These are phyloP conservation scores for Pipistrellus kuhlii DNA, from an alignment of 2,797 vertebrate species.

Conservation along the genomic window DNA sequence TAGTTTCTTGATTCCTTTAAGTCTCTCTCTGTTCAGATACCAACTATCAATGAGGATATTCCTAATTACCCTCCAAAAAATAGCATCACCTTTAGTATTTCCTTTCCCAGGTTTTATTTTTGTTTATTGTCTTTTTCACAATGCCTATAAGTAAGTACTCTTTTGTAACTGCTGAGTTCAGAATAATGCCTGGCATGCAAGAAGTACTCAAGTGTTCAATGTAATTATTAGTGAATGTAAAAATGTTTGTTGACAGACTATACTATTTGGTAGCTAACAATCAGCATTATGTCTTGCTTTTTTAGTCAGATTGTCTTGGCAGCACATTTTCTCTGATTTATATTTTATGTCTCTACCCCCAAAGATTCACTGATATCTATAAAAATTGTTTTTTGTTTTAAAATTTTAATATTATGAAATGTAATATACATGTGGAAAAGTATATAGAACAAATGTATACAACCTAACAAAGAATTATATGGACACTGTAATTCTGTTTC, in stretches of 20 bases:
- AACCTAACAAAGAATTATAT: slow-evolving; percentile 7
- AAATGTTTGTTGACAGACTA: background rate
- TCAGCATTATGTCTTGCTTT: background rate
- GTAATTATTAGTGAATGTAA: background rate
- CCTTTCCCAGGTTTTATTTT: slow-evolving; percentile 18
- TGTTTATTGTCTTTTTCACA: slow-evolving; percentile 16
- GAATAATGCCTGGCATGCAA: background rate
- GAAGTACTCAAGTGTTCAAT: background rate
- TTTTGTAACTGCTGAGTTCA: background rate
- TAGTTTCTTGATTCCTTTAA: slow-evolving; percentile 8
- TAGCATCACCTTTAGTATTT: background rate
- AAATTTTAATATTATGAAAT: slow-evolving; percentile 31
- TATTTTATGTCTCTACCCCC: background rate
- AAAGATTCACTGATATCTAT: background rate
- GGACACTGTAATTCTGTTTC: slow-evolving; percentile 1
- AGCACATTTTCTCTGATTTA: background rate
- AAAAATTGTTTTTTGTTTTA: background rate
- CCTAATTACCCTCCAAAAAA: background rate
- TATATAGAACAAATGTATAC: background rate
- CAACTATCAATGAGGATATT: background rate
- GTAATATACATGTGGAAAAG: background rate
- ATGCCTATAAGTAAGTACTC: background rate
- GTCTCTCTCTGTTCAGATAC: background rate
- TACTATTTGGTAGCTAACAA: background rate
- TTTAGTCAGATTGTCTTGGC: background rate